Conservation (phyloP, 1,140 invertebrate species). For the Carposina sasakii region DNA sequence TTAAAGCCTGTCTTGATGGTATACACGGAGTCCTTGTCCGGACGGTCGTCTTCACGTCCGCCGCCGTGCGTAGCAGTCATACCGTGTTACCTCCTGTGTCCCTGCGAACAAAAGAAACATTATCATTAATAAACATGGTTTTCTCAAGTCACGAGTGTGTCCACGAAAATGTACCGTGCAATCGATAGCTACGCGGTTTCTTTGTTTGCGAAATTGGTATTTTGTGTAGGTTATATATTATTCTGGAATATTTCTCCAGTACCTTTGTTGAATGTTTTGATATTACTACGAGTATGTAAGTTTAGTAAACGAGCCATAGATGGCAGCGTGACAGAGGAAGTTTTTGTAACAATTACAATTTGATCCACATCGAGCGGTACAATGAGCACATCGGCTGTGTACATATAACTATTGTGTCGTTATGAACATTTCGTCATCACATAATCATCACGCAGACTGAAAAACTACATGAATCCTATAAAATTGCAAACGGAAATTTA, state of each 20-base stretch:
- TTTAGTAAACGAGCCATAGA: too few species aligned
- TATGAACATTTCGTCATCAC: conserved; percentile 42
- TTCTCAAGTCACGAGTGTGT: too few species aligned
- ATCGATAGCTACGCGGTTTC: too few species aligned
- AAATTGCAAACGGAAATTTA: too few species aligned
- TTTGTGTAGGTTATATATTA: too few species aligned
- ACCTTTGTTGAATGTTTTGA: too few species aligned
- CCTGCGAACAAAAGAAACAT: conserved; percentile 45
- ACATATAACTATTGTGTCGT: conserved; percentile 43
- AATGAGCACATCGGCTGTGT: conserved; percentile 42
- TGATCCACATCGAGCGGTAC: conserved; percentile 35
- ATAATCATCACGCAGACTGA: conserved; percentile 31
- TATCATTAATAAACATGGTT: too few species aligned
- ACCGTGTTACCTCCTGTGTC: conserved; percentile 51
- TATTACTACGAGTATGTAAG: too few species aligned
- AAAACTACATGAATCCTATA: too few species aligned
- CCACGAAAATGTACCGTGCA: too few species aligned
- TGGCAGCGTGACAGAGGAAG: conserved; percentile 10
- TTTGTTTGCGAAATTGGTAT: too few species aligned
- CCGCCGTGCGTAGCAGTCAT: conserved; percentile 67
- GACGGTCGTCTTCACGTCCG: conserved; percentile 64
- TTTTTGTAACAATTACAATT: conserved; percentile 46
- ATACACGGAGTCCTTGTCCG: conserved; percentile 56
- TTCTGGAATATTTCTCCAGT: too few species aligned
- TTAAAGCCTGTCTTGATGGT: conserved; percentile 73